Base-by-base conservation (phyloP, 2,888 invertebrate genomes). In the Platypus cylindrus region DNA sequence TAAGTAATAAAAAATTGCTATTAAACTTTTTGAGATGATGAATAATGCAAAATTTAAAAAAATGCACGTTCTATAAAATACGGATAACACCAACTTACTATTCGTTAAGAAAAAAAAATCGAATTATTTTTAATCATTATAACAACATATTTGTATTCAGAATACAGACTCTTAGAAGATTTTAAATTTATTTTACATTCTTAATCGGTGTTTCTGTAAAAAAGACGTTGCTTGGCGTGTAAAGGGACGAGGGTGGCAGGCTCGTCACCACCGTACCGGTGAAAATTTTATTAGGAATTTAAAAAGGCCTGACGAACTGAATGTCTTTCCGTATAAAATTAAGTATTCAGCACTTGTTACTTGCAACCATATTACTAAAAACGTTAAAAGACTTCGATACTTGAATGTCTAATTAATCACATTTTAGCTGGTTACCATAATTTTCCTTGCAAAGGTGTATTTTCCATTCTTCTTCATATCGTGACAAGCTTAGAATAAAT, bases 401-500 rank as follows among this genome's bases (percentile, higher is more conserved):
- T 57, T 56, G 60, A 62, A 62, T 61, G 57, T 54, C 52, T 59
- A 60, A 59, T 60, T 62, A 62, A 62, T 61, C 59, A 54, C 57
- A 60, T 62, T 62, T 56, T 44, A n/a, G 48, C 47, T 47, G 45
- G 56, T 59, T 59, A 56, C 52, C 58, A 60, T 58, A 59, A 54
- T 55, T 56, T 57, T n/a, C 45, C 38, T 34, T 32, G 37, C 37
- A 38, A 41, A 43, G 38, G 41, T 41, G 38, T 36, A 41, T 36
- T 38, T 41, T 36, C 32, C 30, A 32, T 29, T 24, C 30, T 32
- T 32, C 17, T 32, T 16, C 23, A 11, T 7, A 23, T 11, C 26
- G 22, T 23, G 22, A 35, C 30, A 25, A 24, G 35, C 24, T 30
- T 17, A 17, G 30, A 35, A 35, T 30, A 35, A 35, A 35, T 35